phyloP scores from a whole-genome alignment of 2,797 vertebrate species.

The Urophycis tenuis region DNA sequence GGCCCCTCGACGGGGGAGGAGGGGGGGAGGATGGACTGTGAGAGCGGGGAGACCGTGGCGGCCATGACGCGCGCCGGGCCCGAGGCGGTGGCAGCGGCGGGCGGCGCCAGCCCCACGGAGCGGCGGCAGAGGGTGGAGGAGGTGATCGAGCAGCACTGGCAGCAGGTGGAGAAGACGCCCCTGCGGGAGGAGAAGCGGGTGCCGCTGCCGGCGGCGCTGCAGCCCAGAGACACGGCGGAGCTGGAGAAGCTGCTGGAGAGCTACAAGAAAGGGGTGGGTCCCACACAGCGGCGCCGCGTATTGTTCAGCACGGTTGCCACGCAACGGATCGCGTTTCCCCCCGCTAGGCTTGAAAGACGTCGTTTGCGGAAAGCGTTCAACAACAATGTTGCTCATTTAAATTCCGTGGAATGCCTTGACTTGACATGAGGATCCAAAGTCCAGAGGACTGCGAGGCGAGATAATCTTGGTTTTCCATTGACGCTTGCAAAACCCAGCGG shows the following conservation, averaged over 20 bases:
- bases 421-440: neutral
- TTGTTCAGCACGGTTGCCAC: neutral
- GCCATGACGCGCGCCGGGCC: neutral
- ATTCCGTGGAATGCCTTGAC: neutral
- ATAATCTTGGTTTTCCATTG: neutral
- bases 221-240: constrained; percentile 58
- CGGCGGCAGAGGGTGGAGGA: constrained; percentile 72
- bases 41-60: constrained; percentile 30
- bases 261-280: constrained; percentile 73
- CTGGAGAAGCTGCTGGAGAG: constrained; percentile 71
- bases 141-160: constrained; percentile 78
- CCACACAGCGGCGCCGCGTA: neutral
- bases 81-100: too few relatives aligned
- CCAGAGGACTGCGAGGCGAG: neutral
- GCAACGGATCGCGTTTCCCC: neutral
- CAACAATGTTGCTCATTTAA: neutral
- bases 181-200: constrained; percentile 73
- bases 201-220: constrained; percentile 55
- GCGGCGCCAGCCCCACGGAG: constrained; percentile 40
- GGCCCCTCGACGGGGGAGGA: constrained; percentile 30
- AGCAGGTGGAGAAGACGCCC: constrained; percentile 77
- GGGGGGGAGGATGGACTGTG: constrained; percentile 50
- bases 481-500: neutral
- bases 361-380: neutral
- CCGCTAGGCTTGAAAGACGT: neutral